phyloP scores from a whole-genome alignment of 53 echinoderm and acorn worm genomes.

The Antedon mediterranea region DNA sequence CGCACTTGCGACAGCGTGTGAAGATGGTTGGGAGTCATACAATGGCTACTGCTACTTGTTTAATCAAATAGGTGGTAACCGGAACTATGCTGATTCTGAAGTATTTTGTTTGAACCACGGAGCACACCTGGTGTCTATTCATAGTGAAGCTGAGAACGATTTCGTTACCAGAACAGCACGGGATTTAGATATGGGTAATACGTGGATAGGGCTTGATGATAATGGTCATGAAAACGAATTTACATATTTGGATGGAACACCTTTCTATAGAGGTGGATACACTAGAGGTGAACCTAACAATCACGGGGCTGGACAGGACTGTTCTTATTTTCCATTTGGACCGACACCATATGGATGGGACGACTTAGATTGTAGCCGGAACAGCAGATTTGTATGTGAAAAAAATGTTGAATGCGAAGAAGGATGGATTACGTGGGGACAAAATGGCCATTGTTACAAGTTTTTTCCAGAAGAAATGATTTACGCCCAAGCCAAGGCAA shows the following conservation, averaged over 20 bases:
- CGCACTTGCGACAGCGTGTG: too few relatives aligned
- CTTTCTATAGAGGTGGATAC: neutral
- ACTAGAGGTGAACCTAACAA: neutral
- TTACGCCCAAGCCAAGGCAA: neutral
- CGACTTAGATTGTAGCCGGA: neutral
- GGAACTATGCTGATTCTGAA: neutral
- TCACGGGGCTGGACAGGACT: neutral
- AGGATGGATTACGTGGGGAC: neutral
- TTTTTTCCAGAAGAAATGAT: neutral
- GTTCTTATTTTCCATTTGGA: neutral
- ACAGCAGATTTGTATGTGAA: neutral
- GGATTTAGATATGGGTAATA: neutral
- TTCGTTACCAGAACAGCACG: neutral
- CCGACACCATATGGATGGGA: neutral
- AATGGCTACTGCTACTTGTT: neutral
- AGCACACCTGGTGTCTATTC: neutral
- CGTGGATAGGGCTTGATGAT: neutral
- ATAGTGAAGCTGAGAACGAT: neutral
- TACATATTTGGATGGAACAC: neutral
- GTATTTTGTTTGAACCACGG: neutral
- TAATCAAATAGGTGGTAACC: neutral
- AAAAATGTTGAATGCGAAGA: neutral
- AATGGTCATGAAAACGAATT: neutral
- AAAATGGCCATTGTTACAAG: neutral
- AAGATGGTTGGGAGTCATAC: too few relatives aligned